Conservation (phyloP, 2,888 invertebrate genomes). For the Lasiommata megera region DNA sequence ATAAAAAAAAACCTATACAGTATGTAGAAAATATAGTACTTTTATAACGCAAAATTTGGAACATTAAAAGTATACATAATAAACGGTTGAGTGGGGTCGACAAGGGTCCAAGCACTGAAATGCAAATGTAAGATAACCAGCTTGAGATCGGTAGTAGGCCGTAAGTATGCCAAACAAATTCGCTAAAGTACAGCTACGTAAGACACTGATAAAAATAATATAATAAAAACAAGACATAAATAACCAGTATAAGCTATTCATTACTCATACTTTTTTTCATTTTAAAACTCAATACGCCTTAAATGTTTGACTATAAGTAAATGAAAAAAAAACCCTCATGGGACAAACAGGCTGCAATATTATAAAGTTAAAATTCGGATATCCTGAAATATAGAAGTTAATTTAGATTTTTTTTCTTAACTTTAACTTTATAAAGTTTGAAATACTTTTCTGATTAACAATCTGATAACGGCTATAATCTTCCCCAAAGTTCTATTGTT, state of each 20-base stretch:
- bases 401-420: constrained; percentile 31
- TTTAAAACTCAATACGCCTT: too few relatives aligned
- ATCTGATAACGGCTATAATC: constrained; percentile 37
- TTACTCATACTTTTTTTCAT: too few relatives aligned
- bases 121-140: constrained; percentile 12
- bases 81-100: constrained; percentile 11
- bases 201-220: too few relatives aligned
- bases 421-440: constrained; percentile 32
- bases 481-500: constrained; percentile 31
- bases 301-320: too few relatives aligned
- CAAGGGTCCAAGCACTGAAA: constrained; percentile 8
- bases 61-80: constrained; percentile 1
- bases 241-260: too few relatives aligned
- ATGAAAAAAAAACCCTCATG: too few relatives aligned
- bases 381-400: constrained; percentile 26
- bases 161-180: neutral
- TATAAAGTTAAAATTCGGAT: constrained; percentile 27
- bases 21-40: neutral
- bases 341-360: constrained; percentile 17
- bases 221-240: too few relatives aligned
- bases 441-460: constrained; percentile 38
- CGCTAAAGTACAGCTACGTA: constrained; percentile 6
- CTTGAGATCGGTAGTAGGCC: constrained; percentile 6
- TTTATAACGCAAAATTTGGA: constrained; percentile 5
- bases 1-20: too few relatives aligned